Conservation (phyloP, 2,113 vertebrate genomes). For the Brienomyrus brachyistius region DNA sequence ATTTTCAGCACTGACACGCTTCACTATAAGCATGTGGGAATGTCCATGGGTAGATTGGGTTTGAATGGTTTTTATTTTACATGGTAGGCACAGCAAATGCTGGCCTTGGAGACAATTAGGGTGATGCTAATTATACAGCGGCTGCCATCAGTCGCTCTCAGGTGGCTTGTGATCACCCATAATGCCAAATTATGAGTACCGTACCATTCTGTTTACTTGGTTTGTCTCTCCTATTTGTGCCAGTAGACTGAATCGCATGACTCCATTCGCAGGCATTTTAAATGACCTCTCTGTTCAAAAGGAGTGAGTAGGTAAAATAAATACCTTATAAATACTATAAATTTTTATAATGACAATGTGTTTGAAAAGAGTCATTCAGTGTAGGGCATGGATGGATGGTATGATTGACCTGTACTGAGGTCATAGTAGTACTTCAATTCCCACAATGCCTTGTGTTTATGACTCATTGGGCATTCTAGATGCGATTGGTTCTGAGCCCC, state of each 20-base stretch:
- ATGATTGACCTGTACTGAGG: neutral
- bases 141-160: neutral
- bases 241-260: neutral
- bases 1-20: neutral
- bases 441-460: neutral
- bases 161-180: neutral
- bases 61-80: neutral
- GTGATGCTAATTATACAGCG: neutral
- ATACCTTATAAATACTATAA: neutral
- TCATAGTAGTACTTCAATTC: neutral
- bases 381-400: neutral
- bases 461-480: neutral
- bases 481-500: neutral
- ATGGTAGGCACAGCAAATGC: neutral
- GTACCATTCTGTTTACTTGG: neutral
- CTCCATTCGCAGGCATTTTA: neutral
- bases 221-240: neutral
- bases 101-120: neutral
- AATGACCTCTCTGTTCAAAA: neutral
- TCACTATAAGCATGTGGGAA: neutral
- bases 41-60: neutral
- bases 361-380: neutral
- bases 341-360: neutral
- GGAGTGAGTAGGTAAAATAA: neutral
- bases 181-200: neutral